Evolutionary conservation across 2,797 vertebrate genomes (phyloP).

Genomic region (Spinibarbus caldwelli): DNA sequence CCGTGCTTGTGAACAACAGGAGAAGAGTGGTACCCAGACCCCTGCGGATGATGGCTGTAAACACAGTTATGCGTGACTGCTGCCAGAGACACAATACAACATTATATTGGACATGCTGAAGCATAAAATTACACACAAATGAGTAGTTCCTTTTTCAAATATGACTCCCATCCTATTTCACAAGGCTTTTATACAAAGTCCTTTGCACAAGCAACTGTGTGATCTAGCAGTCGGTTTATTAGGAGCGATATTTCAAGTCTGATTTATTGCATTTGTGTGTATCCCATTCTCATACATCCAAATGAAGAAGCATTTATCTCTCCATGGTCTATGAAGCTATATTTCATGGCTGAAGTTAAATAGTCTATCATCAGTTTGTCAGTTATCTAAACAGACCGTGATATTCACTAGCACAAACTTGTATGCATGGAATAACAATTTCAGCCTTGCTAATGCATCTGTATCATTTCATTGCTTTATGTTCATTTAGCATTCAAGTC

Average conservation of each 20-base stretch:
- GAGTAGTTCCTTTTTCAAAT: background rate
- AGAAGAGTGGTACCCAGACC: constrained; percentile 24
- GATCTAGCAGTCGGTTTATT: background rate
- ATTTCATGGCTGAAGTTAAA: constrained; percentile 19
- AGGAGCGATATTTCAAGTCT: background rate
- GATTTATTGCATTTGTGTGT: background rate
- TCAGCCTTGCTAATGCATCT: constrained; percentile 1
- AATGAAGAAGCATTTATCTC: constrained; percentile 9
- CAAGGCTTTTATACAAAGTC: background rate
- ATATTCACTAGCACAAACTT: background rate
- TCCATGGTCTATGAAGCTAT: background rate
- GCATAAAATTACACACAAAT: constrained; percentile 24
- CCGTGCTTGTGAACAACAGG: background rate
- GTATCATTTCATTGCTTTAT: background rate
- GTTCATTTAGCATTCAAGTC: constrained; percentile 4
- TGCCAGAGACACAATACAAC: constrained; percentile 20
- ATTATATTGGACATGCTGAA: constrained; percentile 5
- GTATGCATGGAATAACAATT: constrained; percentile 24
- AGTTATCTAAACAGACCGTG: constrained; percentile 1
- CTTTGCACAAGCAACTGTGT: background rate
- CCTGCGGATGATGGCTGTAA: constrained; percentile 39
- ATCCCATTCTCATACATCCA: background rate
- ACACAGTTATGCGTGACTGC: constrained; percentile 34
- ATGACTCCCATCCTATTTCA: background rate
- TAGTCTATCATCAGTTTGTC: constrained; percentile 1